Conservation (phyloP, 2,797 vertebrate species). For the Oceanodroma leucorhoa region DNA sequence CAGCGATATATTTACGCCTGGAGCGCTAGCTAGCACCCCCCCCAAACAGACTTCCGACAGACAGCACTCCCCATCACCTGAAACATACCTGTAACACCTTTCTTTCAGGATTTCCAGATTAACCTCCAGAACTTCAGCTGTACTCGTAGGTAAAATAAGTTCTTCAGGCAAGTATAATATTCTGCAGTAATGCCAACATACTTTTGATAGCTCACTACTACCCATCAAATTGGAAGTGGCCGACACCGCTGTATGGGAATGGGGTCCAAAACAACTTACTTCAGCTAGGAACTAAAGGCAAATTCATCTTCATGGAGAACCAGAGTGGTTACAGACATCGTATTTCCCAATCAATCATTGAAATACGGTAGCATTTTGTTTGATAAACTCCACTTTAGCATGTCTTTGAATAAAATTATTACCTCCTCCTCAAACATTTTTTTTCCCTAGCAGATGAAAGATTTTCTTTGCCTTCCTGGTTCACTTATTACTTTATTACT, state of each 20-base stretch:
- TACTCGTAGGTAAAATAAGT: not conserved
- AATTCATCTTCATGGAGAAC: not conserved
- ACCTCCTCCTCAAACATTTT: not conserved
- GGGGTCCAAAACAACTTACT: not conserved
- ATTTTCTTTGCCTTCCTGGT: not conserved
- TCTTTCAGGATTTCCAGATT: not conserved
- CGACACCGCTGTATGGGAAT: not conserved
- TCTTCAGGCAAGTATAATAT: not conserved
- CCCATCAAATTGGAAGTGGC: not conserved
- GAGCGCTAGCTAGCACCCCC: not conserved
- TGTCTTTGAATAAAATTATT: not conserved
- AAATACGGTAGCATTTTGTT: not conserved
- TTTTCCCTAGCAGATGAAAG: not conserved
- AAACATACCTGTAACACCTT: not conserved
- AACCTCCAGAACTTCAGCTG: not conserved
- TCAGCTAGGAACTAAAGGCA: not conserved
- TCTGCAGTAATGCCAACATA: not conserved
- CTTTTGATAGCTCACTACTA: not conserved
- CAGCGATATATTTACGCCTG: fast-evolving
- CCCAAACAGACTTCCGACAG: not conserved
- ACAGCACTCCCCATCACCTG: not conserved
- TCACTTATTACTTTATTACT: not conserved
- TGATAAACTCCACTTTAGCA: not conserved
- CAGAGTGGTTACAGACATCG: fast-evolving
- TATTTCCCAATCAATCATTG: not conserved